phyloP scores from a whole-genome alignment of 2,888 invertebrate genomes.

The Pecten maximus region DNA sequence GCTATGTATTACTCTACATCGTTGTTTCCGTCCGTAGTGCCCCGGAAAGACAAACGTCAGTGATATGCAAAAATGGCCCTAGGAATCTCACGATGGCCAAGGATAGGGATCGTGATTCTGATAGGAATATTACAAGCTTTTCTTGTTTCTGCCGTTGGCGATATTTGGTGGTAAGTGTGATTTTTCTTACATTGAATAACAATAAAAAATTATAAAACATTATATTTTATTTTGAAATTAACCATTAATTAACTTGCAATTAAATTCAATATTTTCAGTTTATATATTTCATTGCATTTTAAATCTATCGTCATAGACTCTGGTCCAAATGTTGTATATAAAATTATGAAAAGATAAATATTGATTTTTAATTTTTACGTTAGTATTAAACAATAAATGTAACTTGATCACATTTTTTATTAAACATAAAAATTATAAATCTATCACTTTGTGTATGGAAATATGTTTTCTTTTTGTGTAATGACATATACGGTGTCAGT shows the following conservation, averaged over 20 bases:
- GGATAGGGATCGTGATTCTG: conserved; percentile 39
- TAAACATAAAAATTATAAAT: too few relatives aligned
- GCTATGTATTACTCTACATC: background rate
- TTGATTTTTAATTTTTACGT: too few relatives aligned
- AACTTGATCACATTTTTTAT: too few relatives aligned
- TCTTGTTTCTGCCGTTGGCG: conserved; percentile 39
- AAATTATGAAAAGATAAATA: too few relatives aligned
- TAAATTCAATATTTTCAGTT: background rate
- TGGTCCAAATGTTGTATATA: too few relatives aligned
- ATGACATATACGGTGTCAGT: background rate
- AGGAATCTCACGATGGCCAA: conserved; percentile 42
- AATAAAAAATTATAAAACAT: background rate
- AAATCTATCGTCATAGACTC: too few relatives aligned
- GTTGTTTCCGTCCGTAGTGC: conserved; percentile 23
- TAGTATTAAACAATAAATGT: too few relatives aligned
- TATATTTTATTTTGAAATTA: too few relatives aligned
- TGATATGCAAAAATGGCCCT: conserved; percentile 55
- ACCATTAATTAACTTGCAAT: too few relatives aligned
- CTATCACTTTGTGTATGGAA: background rate
- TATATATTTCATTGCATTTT: background rate
- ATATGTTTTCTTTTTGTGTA: too few relatives aligned
- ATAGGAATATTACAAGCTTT: conserved; percentile 46
- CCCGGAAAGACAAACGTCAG: background rate
- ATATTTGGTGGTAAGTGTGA: conserved; percentile 53
- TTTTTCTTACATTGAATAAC: background rate